Base-by-base conservation (phyloP, 2,113 vertebrate species). In the Halichoeres trimaculatus region DNA sequence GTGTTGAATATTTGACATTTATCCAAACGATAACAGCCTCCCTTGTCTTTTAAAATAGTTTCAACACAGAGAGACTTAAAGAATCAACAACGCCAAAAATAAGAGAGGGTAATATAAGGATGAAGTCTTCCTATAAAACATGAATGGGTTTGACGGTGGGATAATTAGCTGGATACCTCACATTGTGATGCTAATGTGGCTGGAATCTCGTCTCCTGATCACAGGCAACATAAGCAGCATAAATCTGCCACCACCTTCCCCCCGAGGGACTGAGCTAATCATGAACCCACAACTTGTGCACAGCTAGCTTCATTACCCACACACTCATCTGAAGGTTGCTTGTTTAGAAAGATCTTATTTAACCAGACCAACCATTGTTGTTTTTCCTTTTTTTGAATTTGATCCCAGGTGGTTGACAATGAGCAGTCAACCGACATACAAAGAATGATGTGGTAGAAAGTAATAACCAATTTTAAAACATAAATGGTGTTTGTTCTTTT, bases 1-100 rank as follows among this genome's bases (percentile, higher is more conserved):
- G 81, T 81, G 80, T 56, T 56, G 57, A 79, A 86, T 85, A 88
- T 82, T 83, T 87, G 85, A 89, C 76, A 81, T 87, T 73, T 78
- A 74, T 84, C 75, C 70, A 45, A 84, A 88, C 55, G 63, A 84
- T 68, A 76, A 68, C 75, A 30, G 50, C 26, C n/a, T 57, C 34
- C 19, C 63, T 24, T n/a, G 35, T 75, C 43, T 77, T 80, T 83
- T 62, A 69, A 80, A 73, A 76, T 20, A 40, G 61, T 45, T 64
- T 13, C 60, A 68, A 34, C 11, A 11, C 52, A 54, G 43, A 59
- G 38, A 76, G 50, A 65, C n/a, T 20, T 13, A 58, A 67, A 47
- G 52, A 54, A 23, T 56, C 30, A 58, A 13, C 41, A 30, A 30
- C 38, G 51, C 20, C 34, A 48, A n/a, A 35, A 36, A 19, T 30